Conservation (phyloP, 2,888 invertebrate genomes). For the Branchellion lobata region DNA sequence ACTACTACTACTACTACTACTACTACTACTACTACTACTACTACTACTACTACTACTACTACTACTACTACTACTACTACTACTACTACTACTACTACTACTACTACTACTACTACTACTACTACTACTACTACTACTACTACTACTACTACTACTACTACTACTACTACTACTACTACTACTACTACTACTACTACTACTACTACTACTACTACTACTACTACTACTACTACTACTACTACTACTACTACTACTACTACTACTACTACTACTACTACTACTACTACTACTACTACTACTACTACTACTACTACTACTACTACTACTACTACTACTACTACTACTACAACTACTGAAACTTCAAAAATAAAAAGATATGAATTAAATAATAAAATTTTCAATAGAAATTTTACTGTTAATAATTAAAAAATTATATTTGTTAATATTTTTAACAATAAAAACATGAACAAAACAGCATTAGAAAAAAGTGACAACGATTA, state of each 20-base stretch:
- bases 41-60: constrained; percentile 24
- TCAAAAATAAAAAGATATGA: neutral
- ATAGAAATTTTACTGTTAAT: no score
- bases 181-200: constrained; percentile 30
- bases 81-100: constrained; percentile 23
- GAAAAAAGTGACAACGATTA: no score
- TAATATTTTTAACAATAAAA: no score
- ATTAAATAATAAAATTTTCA: no score
- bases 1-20: constrained; percentile 24
- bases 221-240: constrained; percentile 29
- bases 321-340: constrained; percentile 29
- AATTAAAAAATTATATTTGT: no score
- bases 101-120: constrained; percentile 17
- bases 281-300: constrained; percentile 29
- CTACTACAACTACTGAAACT: constrained; percentile 16
- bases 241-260: constrained; percentile 29
- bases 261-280: constrained; percentile 29
- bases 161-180: constrained; percentile 26
- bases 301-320: constrained; percentile 29
- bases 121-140: constrained; percentile 23
- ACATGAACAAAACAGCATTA: no score
- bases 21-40: constrained; percentile 26
- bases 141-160: constrained; percentile 26
- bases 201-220: constrained; percentile 29
- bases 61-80: constrained; percentile 20